Conservation (phyloP, 2,113 vertebrate genomes). For the Desmodus rotundus region DNA sequence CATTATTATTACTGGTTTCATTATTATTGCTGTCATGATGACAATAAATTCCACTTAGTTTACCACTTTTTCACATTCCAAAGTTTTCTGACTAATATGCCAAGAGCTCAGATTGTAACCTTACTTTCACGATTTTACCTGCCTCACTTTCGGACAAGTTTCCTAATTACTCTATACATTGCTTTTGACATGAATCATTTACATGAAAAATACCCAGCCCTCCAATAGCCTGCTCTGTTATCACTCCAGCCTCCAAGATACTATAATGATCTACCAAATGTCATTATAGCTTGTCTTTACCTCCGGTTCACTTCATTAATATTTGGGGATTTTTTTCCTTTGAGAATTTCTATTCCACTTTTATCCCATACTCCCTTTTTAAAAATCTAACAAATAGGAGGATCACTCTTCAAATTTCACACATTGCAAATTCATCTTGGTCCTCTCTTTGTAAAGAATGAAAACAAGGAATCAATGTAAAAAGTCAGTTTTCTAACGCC, state of each 20-base stretch:
- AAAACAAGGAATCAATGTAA: not conserved
- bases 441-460: not conserved
- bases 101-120: not conserved
- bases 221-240: not conserved
- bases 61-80: not conserved
- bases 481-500: not conserved
- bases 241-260: not conserved
- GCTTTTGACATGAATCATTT: conserved; percentile 22
- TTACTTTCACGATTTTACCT: not conserved
- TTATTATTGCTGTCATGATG: not conserved
- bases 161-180: not conserved
- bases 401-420: not conserved
- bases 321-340: not conserved
- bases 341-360: not conserved
- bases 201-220: not conserved
- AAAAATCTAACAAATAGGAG: not conserved
- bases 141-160: not conserved
- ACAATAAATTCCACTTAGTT: not conserved
- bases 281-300: not conserved
- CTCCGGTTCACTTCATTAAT: not conserved
- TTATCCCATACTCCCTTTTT: not conserved
- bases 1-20: not conserved
- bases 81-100: not conserved
- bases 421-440: not conserved
- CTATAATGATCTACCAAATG: not conserved